Conservation (phyloP, 2,797 vertebrate species). For the Darevskia nairensis region DNA sequence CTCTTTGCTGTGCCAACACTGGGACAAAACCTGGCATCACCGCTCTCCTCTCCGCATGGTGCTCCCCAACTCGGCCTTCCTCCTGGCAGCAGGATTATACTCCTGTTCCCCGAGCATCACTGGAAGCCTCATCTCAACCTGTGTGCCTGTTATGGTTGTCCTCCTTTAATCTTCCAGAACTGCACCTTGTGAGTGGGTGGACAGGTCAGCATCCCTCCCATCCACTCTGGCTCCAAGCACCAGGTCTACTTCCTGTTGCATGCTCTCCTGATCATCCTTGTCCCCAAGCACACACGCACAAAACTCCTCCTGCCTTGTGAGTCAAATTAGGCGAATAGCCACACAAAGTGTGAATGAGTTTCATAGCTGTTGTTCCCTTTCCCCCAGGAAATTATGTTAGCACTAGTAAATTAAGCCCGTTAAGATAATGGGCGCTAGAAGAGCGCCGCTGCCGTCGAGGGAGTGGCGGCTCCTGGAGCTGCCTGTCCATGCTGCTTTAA, state of each 20-base stretch:
- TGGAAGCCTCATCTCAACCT: background rate
- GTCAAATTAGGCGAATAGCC: background rate
- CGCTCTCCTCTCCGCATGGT: background rate
- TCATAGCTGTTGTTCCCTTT: background rate
- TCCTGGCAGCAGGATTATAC: background rate
- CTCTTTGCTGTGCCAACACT: background rate
- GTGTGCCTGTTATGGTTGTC: background rate
- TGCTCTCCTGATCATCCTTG: background rate
- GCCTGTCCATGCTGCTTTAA: too few species aligned
- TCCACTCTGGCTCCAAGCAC: too few species aligned
- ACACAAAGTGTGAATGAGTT: background rate
- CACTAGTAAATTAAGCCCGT: too few species aligned
- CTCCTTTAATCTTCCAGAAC: background rate
- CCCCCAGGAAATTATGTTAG: background rate
- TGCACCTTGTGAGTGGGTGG: background rate
- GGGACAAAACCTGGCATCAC: background rate
- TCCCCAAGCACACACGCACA: background rate
- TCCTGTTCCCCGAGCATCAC: too few species aligned
- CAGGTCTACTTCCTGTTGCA: background rate
- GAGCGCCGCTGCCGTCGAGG: too few species aligned
- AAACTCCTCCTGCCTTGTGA: background rate
- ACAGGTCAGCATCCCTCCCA: fast-evolving
- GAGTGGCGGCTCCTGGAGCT: too few species aligned
- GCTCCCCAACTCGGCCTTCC: conserved; percentile 20
- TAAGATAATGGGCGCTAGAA: too few species aligned